phyloP scores from a whole-genome alignment of 2,888 invertebrate genomes.

The Rosalia funebris region DNA sequence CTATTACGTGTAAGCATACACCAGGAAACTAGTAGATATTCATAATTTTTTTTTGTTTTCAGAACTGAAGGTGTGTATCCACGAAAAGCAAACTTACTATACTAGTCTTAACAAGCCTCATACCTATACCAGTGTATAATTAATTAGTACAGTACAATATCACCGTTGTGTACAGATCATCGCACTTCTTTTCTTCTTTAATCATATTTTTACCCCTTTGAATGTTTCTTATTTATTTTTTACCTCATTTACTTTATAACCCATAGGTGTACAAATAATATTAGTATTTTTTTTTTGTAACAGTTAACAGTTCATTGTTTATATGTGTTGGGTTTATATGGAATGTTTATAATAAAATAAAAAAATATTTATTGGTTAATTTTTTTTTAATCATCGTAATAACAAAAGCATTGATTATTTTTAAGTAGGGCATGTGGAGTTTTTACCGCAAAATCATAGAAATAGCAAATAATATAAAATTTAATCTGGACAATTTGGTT shows the following conservation, averaged over 20 bases:
- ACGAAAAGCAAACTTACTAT: slow-evolving; percentile 57
- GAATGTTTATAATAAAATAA: slow-evolving; percentile 60
- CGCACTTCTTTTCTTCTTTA: slow-evolving; percentile 55
- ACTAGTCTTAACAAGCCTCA: slow-evolving; percentile 64
- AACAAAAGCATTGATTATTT: too few species aligned
- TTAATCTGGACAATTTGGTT: too few species aligned
- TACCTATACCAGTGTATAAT: slow-evolving; percentile 59
- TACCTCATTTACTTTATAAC: slow-evolving; percentile 56
- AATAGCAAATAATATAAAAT: too few species aligned
- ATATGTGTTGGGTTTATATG: slow-evolving; percentile 65
- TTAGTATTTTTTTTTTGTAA: slow-evolving; percentile 55
- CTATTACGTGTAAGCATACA: too few species aligned
- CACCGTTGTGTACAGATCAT: slow-evolving; percentile 64
- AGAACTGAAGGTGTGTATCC: slow-evolving; percentile 71
- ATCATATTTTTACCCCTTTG: slow-evolving; percentile 45
- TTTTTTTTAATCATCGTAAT: slow-evolving; percentile 6
- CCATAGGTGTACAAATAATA: slow-evolving; percentile 57
- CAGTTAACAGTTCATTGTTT: slow-evolving; percentile 60
- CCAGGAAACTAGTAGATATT: too few species aligned
- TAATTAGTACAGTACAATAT: slow-evolving; percentile 58
- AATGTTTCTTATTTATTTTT: slow-evolving; percentile 53
- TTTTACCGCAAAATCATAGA: too few species aligned
- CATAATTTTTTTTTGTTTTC: slow-evolving; percentile 52
- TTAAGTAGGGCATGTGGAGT: too few species aligned
- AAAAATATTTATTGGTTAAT: slow-evolving; percentile 39